These are phyloP conservation scores for Threskiornis aethiopicus DNA, from an alignment of 2,797 vertebrate genomes.

Conservation along the genomic window DNA sequence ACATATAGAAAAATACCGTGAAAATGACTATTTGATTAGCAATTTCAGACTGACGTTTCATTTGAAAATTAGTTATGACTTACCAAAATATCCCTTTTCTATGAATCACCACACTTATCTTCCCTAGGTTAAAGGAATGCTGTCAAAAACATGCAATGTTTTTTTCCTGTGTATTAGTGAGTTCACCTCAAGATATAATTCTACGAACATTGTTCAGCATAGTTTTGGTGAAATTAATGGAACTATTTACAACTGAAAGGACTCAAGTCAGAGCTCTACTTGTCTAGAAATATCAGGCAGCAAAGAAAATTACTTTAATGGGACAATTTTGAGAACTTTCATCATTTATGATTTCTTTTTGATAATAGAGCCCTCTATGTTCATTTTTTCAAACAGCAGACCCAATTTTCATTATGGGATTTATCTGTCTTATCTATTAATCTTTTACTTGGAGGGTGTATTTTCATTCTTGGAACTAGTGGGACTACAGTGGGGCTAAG, in stretches of 20 bases:
- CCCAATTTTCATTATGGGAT: neutral
- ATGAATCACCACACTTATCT: neutral
- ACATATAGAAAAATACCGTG: neutral
- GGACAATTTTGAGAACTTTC: neutral
- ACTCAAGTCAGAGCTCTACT: neutral
- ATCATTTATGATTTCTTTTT: neutral
- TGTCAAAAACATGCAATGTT: neutral
- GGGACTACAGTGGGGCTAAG: neutral
- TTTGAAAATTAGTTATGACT: neutral
- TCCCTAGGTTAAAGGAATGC: neutral
- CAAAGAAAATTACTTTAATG: constrained; percentile 33
- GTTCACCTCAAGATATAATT: neutral
- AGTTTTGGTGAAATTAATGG: constrained; percentile 8
- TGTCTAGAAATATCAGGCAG: neutral
- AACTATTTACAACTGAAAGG: neutral
- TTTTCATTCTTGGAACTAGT: neutral
- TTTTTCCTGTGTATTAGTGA: neutral
- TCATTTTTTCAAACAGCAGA: neutral
- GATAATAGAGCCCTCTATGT: neutral
- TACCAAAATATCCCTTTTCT: neutral
- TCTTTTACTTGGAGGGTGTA: neutral
- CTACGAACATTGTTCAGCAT: neutral
- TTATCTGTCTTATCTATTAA: neutral
- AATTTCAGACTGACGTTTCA: neutral
- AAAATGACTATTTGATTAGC: neutral